Percentiles rank a stretch among this genome's conserved stretches.
Conservation (phyloP, 2,888 invertebrate genomes). For the Drosophila pseudotalamancana region DNA sequence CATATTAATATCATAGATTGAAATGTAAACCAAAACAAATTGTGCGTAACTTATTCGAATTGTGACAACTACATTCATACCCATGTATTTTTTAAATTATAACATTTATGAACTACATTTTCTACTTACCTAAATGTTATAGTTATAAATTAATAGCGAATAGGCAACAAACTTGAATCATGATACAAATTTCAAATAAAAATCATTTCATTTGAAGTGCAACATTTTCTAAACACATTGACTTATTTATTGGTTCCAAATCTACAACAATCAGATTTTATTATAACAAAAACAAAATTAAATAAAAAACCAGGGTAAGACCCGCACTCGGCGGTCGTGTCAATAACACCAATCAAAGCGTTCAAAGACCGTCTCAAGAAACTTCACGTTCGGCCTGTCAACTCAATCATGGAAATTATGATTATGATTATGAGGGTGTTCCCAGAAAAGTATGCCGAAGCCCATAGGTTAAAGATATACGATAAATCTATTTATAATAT, state of each 20-base stretch:
- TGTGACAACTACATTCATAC: conserved; percentile 13
- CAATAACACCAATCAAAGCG: conserved; percentile 67
- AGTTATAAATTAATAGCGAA: conserved; percentile 15
- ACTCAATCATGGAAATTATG: conserved; percentile 20
- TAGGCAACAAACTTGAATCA: conserved; percentile 33
- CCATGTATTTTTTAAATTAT: conserved; percentile 20
- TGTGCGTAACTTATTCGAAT: conserved; percentile 37
- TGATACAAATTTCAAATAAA: conserved; percentile 44
- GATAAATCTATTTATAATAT: not conserved
- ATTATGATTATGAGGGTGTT: conserved; percentile 26
- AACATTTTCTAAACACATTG: not conserved
- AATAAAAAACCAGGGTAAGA: conserved; percentile 7
- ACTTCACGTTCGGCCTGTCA: conserved; percentile 25
- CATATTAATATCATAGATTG: conserved; percentile 1
- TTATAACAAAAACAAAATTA: not conserved
- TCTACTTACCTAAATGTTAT: conserved; percentile 32
- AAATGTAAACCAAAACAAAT: conserved; percentile 30
- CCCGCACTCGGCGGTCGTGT: conserved; percentile 31
- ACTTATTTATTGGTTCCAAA: conserved; percentile 4
- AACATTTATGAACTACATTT: conserved; percentile 37
- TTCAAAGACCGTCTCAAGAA: conserved; percentile 51
- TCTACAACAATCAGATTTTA: not conserved
- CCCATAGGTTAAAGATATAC: too few relatives aligned
- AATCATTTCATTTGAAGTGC: conserved; percentile 35
- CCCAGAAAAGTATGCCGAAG: conserved; percentile 25